phyloP scores from a whole-genome alignment of 2,797 vertebrate species.

The Mormyrus hasselquistii region DNA sequence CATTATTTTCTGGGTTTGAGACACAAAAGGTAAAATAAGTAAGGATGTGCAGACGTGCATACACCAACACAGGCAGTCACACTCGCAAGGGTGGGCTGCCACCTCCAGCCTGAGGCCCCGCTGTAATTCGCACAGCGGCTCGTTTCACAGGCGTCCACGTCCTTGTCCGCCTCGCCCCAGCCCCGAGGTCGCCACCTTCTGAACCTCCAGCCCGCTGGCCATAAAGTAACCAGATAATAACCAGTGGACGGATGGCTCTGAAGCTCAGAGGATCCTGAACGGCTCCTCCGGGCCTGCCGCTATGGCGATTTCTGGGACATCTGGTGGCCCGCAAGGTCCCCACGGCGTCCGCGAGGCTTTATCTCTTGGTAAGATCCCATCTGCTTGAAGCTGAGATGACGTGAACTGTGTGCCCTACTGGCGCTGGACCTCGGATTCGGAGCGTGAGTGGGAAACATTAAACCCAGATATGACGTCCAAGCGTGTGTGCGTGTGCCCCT shows the following conservation, averaged over 20 bases:
- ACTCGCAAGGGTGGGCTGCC: not conserved
- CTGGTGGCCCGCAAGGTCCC: constrained; percentile 2
- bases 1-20: not conserved
- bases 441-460: not conserved
- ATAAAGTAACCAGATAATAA: constrained; percentile 10
- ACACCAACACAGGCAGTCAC: no score
- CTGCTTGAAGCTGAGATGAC: not conserved
- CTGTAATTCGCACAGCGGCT: not conserved
- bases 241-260: not conserved
- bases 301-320: constrained; percentile 12
- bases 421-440: not conserved
- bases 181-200: not conserved
- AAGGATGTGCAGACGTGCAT: not conserved
- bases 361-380: constrained; percentile 19
- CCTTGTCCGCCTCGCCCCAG: not conserved
- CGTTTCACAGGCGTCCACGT: not conserved
- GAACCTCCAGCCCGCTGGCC: not conserved
- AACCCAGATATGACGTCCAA: not conserved
- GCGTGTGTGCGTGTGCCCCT: not conserved
- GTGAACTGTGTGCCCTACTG: not conserved
- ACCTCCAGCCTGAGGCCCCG: not conserved
- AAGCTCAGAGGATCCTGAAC: not conserved
- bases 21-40: not conserved
- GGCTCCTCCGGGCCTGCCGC: not conserved
- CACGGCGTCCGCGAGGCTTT: not conserved